Base-by-base conservation (phyloP, 2,888 invertebrate species). In the Dendrolimus houi region DNA sequence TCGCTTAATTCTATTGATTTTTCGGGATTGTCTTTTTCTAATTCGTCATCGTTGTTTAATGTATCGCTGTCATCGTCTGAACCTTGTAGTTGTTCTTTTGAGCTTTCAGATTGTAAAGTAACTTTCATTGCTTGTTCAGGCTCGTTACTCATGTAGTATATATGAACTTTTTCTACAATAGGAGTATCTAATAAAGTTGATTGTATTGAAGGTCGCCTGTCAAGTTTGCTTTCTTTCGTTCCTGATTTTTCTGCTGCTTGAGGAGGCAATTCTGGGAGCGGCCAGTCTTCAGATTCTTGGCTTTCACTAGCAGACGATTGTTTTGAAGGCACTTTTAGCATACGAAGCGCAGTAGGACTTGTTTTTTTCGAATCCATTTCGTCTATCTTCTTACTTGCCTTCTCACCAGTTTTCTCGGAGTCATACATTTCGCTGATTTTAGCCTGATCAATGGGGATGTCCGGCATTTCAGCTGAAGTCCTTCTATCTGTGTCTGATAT, bases 401-500 rank as follows among this genome's bases (percentile, higher is more conserved):
- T 58, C 8, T 83, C 79, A 52, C 59, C 66, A 56, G 67, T 74
- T 65, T 80, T 85, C 54, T 61, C 72, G 42, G 69, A 66, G 66
- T 86, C 88, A 58, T 93, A 93, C 85, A 92, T 87, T 77, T 92
- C 90, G 55, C 92, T 89, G 55, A 92, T 88, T 60, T 93, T 93
- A 2, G 92, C 88, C 59, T 94, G 92, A 74, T 96, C 96, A 63
- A 96, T 95, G 0, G 96, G 96, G 67, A 96, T 94, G 68, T 96
- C 96, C 0, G 96, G 96, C 93, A 96, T 94, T 86, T 96, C 96
- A 0, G 96, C 96, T 0, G 96, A 96, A 1, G 96, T 96, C 67
- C 96, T 91, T 62, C 96, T 91, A 80, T 96, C 96, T 1, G 93
- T 92, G 71, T 96, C 96, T 0, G 96, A 96, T 69, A 95, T 95